Evolutionary conservation across 2,113 vertebrate genomes (phyloP).

Genomic region (Rafetus swinhoei): DNA sequence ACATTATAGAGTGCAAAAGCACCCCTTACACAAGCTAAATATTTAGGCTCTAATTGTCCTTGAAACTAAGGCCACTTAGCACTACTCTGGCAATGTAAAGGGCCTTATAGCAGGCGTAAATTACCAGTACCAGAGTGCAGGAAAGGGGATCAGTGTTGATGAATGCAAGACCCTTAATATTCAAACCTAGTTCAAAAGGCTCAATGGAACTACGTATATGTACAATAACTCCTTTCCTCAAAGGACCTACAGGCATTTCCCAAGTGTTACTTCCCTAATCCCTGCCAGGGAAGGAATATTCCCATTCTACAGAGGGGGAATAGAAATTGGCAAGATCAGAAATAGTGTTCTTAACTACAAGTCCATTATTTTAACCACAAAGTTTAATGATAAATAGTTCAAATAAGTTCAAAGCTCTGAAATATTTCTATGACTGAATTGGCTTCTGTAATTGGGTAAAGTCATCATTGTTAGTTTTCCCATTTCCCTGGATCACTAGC

Average conservation of each 20-base stretch:
- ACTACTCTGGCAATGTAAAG: background rate
- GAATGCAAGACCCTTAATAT: background rate
- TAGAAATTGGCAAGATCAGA: background rate
- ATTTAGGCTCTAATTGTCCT: background rate
- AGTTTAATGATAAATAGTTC: background rate
- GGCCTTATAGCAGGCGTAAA: too few species aligned
- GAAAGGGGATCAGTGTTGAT: background rate
- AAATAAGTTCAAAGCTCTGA: conserved; percentile 16
- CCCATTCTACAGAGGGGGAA: background rate
- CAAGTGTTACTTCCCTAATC: background rate
- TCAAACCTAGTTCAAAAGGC: background rate
- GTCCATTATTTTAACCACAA: background rate
- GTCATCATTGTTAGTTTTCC: conserved; percentile 34
- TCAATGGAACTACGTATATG: background rate
- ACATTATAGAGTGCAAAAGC: background rate
- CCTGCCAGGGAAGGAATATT: background rate
- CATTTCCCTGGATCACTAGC: conserved; percentile 17
- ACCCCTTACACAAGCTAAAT: background rate
- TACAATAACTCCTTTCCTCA: background rate
- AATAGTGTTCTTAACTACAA: background rate
- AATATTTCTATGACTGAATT: conserved; percentile 12
- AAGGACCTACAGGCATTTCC: background rate
- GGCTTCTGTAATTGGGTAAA: conserved; percentile 36
- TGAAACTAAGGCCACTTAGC: background rate
- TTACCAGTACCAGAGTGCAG: background rate